These are phyloP conservation scores for Corythornis vintsioides DNA, from an alignment of 2,113 vertebrate species.

Conservation along the genomic window DNA sequence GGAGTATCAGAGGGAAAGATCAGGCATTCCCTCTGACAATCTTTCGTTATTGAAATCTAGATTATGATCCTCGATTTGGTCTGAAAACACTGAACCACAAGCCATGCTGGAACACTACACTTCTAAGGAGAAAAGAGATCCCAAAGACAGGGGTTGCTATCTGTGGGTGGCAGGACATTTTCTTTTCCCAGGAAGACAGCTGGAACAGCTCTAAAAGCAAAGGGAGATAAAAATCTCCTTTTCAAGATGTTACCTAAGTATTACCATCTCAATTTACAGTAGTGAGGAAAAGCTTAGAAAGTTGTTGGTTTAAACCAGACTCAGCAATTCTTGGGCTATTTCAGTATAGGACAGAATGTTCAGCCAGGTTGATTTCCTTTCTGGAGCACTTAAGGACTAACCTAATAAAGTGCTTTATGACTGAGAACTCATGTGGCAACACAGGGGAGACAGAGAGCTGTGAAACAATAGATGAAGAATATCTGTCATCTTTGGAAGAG, in stretches of 20 bases:
- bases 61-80: background rate
- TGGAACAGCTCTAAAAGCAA: background rate
- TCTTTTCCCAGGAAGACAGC: background rate
- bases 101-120: background rate
- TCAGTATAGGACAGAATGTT: background rate
- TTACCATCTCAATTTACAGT: background rate
- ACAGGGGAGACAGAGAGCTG: background rate
- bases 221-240: background rate
- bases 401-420: background rate
- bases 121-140: background rate
- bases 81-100: background rate
- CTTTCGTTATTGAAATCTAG: background rate
- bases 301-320: background rate
- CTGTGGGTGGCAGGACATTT: background rate
- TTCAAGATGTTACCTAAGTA: background rate
- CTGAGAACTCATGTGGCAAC: background rate
- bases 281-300: background rate
- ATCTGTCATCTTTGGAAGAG: background rate
- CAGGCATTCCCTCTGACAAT: slow-evolving; percentile 16
- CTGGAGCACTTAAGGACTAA: background rate
- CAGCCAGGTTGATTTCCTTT: background rate
- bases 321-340: background rate
- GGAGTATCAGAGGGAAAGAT: background rate
- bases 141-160: background rate
- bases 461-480: background rate